Percentiles rank a stretch among this genome's conserved stretches.
phyloP scores from a whole-genome alignment of 64 coral and sea anemone genomes.

The Astreopora myriophthalma region DNA sequence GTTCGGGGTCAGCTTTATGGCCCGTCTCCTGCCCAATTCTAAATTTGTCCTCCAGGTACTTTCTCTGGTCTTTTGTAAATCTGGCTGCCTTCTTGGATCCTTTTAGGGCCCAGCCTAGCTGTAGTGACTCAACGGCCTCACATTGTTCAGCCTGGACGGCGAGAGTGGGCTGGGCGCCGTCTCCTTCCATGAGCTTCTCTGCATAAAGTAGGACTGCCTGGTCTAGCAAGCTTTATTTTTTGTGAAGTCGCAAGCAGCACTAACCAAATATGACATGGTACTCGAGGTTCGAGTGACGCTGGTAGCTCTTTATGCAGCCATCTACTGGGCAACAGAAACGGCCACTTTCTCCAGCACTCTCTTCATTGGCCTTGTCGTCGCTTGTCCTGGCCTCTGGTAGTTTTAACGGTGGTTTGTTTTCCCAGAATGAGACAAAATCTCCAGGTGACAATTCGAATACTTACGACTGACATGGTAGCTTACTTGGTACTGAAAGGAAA shows the following conservation, averaged over 20 bases:
- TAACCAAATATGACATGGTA: not conserved
- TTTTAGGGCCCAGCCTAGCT: not conserved
- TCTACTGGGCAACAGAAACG: not conserved
- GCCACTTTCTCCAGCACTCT: not conserved
- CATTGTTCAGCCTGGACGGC: not conserved
- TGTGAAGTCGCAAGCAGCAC: not conserved
- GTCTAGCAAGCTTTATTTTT: slow-evolving; percentile 23
- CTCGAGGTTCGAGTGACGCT: not conserved
- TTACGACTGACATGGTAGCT: not conserved
- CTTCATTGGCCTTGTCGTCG: not conserved
- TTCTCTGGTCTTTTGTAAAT: no score
- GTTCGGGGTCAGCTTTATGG: no score
- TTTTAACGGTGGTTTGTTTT: not conserved
- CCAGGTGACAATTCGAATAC: not conserved
- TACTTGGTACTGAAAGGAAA: not conserved
- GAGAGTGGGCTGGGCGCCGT: not conserved
- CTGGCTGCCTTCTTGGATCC: not conserved
- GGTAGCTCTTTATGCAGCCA: not conserved
- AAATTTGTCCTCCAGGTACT: no score
- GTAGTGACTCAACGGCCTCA: not conserved
- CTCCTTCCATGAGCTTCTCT: not conserved
- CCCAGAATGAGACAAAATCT: not conserved
- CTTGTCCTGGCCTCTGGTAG: not conserved
- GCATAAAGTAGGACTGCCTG: not conserved
- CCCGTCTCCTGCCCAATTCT: no score